Evolutionary conservation across 2,888 invertebrate genomes (phyloP).

Genomic region (Podotricha telesiphe): DNA sequence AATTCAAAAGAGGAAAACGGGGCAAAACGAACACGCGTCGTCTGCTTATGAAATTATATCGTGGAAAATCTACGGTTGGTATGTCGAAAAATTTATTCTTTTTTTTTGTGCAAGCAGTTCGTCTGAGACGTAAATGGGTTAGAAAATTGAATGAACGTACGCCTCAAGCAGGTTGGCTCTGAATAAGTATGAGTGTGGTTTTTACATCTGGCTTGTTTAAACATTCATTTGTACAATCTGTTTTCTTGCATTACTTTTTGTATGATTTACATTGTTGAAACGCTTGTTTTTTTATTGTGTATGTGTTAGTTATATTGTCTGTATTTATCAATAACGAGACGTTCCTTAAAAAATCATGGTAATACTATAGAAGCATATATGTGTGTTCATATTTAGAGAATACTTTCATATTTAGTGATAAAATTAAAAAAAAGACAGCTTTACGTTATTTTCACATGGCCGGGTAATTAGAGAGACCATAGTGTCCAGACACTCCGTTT

Average conservation of each 20-base stretch:
- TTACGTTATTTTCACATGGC: too few species aligned
- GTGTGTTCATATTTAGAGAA: too few species aligned
- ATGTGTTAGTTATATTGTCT: neutral
- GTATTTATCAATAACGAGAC: neutral
- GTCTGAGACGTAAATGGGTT: slow-evolving; percentile 83
- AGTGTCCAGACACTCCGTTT: too few species aligned
- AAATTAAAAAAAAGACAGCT: too few species aligned
- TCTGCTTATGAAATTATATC: slow-evolving; percentile 82
- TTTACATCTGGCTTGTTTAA: slow-evolving; percentile 55
- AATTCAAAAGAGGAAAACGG: slow-evolving; percentile 78
- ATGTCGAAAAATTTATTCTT: slow-evolving; percentile 65
- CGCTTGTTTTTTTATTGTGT: slow-evolving; percentile 16
- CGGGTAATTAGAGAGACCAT: too few species aligned
- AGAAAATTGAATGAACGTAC: slow-evolving; percentile 81
- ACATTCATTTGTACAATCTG: slow-evolving; percentile 45
- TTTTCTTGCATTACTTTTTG: slow-evolving; percentile 36
- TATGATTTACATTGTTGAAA: slow-evolving; percentile 29
- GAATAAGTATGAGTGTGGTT: slow-evolving; percentile 72
- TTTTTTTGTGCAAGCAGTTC: slow-evolving; percentile 66
- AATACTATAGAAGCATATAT: too few species aligned
- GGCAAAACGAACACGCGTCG: slow-evolving; percentile 73
- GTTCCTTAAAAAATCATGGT: too few species aligned
- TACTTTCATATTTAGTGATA: too few species aligned
- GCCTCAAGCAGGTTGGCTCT: slow-evolving; percentile 69
- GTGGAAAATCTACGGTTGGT: slow-evolving; percentile 73